These are phyloP conservation scores for Drosophila orosa DNA, from an alignment of 1,140 invertebrate genomes.

Conservation along the genomic window DNA sequence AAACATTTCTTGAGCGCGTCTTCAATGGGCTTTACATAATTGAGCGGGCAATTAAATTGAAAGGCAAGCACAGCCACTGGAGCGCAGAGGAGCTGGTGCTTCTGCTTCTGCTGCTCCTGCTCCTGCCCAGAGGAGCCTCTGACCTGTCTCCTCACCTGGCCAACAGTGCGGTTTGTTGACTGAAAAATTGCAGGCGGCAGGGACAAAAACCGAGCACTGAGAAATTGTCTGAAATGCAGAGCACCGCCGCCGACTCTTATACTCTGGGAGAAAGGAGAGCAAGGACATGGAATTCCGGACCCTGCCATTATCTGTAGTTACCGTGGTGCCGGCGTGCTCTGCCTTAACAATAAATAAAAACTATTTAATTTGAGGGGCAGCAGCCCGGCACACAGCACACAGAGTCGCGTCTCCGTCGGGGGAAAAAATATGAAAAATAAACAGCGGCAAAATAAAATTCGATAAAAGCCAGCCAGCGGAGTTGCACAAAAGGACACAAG, in stretches of 20 bases:
- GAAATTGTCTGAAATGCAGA: slow-evolving; percentile 40
- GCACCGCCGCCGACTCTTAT: slow-evolving; percentile 25
- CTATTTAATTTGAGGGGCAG: slow-evolving; percentile 74
- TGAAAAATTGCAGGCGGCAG: slow-evolving; percentile 46
- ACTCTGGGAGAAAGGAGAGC: slow-evolving; percentile 21
- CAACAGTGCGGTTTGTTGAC: slow-evolving; percentile 50
- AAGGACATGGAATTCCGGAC: slow-evolving; percentile 47
- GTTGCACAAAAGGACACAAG: slow-evolving; percentile 19
- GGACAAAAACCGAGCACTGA: slow-evolving; percentile 42
- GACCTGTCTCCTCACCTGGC: slow-evolving; percentile 18
- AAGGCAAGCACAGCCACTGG: slow-evolving; percentile 46
- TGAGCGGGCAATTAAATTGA: slow-evolving; percentile 77
- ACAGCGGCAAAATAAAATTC: slow-evolving; percentile 28
- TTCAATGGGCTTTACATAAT: slow-evolving; percentile 75
- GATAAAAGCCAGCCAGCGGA: slow-evolving; percentile 31
- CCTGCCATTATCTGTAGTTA: slow-evolving; percentile 66
- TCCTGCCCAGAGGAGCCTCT: slow-evolving; percentile 8
- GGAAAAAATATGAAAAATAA: slow-evolving; percentile 62
- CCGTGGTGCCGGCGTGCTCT: slow-evolving; percentile 35
- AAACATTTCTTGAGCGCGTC: slow-evolving; percentile 67
- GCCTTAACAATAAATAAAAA: slow-evolving; percentile 79
- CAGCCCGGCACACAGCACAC: slow-evolving; percentile 21
- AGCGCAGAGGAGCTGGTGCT: slow-evolving; percentile 2
- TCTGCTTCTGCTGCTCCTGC: slow-evolving; percentile 2
- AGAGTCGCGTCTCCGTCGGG: slow-evolving; percentile 11